Conservation (phyloP, 2,797 vertebrate genomes). For the Crenichthys baileyi region DNA sequence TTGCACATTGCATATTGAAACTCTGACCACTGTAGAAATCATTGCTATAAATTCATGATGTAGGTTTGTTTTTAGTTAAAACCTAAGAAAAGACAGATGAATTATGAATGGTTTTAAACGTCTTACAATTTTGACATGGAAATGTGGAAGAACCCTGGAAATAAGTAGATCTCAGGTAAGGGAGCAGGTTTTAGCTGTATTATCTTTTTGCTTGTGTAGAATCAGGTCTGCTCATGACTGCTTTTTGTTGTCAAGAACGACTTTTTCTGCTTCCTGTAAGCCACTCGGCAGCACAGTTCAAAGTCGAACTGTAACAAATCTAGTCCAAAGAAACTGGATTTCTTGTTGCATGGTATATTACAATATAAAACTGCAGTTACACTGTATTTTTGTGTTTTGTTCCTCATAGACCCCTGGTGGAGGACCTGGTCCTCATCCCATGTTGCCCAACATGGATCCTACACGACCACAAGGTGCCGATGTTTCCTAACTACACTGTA, state of each 20-base stretch:
- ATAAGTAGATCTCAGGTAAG: neutral
- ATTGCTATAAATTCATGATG: neutral
- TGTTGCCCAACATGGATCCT: constrained; percentile 98
- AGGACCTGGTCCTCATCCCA: constrained; percentile 95
- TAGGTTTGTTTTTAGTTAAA: neutral
- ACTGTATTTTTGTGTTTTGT: constrained; percentile 11
- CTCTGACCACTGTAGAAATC: neutral
- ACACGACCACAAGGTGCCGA: constrained; percentile 93
- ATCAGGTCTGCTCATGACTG: neutral
- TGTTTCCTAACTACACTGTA: neutral
- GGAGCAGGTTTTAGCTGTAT: neutral
- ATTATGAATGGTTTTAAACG: neutral
- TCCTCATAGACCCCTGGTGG: constrained; percentile 89
- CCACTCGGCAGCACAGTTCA: too few species aligned
- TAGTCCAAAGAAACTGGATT: neutral
- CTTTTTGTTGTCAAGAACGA: neutral
- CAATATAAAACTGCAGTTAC: constrained; percentile 9
- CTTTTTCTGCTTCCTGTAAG: too few species aligned
- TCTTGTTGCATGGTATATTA: neutral
- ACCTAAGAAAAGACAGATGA: neutral
- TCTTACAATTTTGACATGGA: neutral
- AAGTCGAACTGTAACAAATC: neutral
- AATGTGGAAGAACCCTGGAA: neutral
- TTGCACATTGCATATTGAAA: neutral
- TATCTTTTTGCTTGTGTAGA: neutral